Evolutionary conservation across 2,113 vertebrate genomes (phyloP).

Genomic region (Calyptomena viridis): DNA sequence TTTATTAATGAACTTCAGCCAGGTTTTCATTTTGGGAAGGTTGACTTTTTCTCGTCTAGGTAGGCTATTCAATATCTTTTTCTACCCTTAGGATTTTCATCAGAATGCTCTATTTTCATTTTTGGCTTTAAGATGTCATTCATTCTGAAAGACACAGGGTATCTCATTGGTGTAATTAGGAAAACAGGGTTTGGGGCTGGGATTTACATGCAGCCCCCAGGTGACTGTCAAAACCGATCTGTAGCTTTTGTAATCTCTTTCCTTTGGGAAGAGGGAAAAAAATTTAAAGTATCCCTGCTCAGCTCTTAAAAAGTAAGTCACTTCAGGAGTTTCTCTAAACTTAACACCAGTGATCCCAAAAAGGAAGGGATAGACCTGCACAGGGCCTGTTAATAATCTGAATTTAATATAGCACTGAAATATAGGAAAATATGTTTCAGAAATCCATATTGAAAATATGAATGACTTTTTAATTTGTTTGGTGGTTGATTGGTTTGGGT

Average conservation of each 20-base stretch:
- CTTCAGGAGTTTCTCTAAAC: not conserved
- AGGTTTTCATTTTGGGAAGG: not conserved
- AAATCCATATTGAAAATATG: not conserved
- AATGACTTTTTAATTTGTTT: not conserved
- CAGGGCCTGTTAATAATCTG: not conserved
- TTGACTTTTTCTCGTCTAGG: not conserved
- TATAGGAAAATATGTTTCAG: not conserved
- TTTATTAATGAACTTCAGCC: not conserved
- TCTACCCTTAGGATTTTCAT: not conserved
- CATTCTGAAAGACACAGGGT: not conserved
- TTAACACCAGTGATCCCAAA: not conserved
- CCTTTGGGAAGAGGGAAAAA: not conserved
- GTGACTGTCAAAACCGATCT: not conserved
- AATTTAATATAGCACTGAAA: not conserved
- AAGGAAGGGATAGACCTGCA: not conserved
- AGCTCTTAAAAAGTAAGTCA: not conserved
- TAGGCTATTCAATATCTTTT: not conserved
- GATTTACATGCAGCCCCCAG: not conserved
- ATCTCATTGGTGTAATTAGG: not conserved
- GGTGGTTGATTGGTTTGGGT: not conserved
- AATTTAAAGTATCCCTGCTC: not conserved
- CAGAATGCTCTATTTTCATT: not conserved
- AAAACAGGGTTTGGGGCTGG: not conserved
- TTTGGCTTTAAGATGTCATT: not conserved
- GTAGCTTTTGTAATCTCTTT: not conserved